These are phyloP conservation scores for Caracal caracal DNA, from an alignment of 2,113 vertebrate genomes.

Conservation along the genomic window DNA sequence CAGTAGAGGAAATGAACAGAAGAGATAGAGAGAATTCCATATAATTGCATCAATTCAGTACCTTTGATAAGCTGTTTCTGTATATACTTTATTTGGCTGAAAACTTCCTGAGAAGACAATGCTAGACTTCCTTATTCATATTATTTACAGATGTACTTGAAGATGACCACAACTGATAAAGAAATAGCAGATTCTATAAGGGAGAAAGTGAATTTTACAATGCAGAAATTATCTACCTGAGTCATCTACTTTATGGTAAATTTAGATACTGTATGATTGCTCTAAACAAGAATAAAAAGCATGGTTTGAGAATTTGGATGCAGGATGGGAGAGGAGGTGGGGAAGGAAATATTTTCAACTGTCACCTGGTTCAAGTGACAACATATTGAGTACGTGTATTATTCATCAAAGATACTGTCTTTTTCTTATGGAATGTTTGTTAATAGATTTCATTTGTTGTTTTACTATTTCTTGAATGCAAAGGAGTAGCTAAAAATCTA, in stretches of 20 bases:
- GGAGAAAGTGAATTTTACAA: not conserved
- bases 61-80: not conserved
- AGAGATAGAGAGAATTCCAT: not conserved
- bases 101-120: not conserved
- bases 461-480: not conserved
- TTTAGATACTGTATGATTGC: not conserved
- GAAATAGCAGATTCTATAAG: not conserved
- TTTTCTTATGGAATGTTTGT: not conserved
- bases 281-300: not conserved
- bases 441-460: not conserved
- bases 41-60: not conserved
- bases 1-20: not conserved
- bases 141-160: not conserved
- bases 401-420: not conserved
- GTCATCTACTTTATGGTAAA: not conserved
- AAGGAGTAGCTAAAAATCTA: not conserved
- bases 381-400: not conserved
- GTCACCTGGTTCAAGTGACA: not conserved
- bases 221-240: not conserved
- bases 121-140: not conserved
- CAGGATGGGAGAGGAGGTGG: not conserved
- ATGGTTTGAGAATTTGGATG: not conserved
- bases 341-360: not conserved
- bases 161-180: not conserved
- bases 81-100: not conserved